These are phyloP conservation scores for Hetaerina titia DNA, from an alignment of 2,888 invertebrate genomes.

Conservation along the genomic window DNA sequence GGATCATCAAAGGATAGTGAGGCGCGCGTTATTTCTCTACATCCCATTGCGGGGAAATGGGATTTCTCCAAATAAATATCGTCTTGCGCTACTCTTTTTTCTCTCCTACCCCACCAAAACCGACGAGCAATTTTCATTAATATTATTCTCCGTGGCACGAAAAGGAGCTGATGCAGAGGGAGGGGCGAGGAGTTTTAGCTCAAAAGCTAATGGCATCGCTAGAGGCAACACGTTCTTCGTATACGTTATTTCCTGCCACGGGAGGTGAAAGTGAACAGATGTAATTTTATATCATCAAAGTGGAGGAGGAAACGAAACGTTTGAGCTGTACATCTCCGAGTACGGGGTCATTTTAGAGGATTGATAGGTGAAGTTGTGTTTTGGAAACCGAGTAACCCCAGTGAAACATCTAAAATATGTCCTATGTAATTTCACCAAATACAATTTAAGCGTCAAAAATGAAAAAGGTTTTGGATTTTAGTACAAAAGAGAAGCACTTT, in stretches of 20 bases:
- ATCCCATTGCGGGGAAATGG: background rate
- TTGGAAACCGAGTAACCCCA: background rate
- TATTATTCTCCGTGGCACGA: background rate
- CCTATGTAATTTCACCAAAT: background rate
- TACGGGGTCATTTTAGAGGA: background rate
- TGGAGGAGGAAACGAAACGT: slow-evolving; percentile 11
- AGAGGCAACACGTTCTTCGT: background rate
- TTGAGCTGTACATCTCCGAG: background rate
- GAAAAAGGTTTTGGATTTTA: too few relatives aligned
- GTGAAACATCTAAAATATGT: background rate
- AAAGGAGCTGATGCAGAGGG: background rate
- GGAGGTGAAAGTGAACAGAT: slow-evolving; percentile 31
- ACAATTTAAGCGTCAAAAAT: background rate
- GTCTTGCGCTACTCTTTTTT: background rate
- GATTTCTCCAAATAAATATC: slow-evolving; percentile 35
- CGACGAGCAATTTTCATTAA: slow-evolving; percentile 25
- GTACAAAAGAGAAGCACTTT: too few relatives aligned
- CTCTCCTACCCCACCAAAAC: background rate
- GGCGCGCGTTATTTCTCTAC: background rate
- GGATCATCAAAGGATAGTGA: slow-evolving; percentile 21
- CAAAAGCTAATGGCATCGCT: slow-evolving; percentile 32
- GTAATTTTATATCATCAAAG: slow-evolving; percentile 35
- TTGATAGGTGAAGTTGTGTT: background rate
- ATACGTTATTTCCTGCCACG: background rate
- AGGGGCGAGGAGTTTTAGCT: background rate